Evolutionary conservation across 2,113 vertebrate species (phyloP).

Genomic region (Rousettus leschenaultii): DNA sequence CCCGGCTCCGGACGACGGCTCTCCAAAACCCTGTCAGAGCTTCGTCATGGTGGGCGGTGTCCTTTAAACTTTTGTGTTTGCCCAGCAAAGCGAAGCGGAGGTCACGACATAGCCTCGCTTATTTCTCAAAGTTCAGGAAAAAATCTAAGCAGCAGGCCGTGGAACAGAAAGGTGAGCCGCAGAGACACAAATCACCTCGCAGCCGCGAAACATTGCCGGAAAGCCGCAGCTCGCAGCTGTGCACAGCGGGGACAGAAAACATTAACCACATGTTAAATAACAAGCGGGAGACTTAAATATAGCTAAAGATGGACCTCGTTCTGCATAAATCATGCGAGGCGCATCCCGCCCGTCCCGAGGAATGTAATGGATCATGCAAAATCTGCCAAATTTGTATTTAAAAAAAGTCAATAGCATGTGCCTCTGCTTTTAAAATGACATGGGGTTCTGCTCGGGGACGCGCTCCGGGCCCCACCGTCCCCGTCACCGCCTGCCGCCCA

Average conservation of each 20-base stretch:
- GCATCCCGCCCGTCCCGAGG: constrained; percentile 81
- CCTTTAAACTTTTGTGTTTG: constrained; percentile 66
- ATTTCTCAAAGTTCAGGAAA: constrained; percentile 85
- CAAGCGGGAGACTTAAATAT: constrained; percentile 86
- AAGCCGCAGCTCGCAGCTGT: constrained; percentile 87
- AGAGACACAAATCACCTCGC: constrained; percentile 85
- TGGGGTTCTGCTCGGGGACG: constrained; percentile 33
- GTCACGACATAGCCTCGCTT: constrained; percentile 85
- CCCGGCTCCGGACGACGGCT: constrained; percentile 11
- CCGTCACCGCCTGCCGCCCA: neutral
- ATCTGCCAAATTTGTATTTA: constrained; percentile 83
- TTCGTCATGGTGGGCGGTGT: constrained; percentile 36
- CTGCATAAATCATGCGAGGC: constrained; percentile 86
- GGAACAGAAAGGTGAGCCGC: constrained; percentile 83
- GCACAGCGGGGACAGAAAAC: constrained; percentile 85
- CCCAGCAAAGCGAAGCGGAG: constrained; percentile 89
- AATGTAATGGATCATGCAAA: constrained; percentile 82
- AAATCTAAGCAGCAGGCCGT: constrained; percentile 84
- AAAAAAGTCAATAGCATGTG: constrained; percentile 77
- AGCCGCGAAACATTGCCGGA: constrained; percentile 86
- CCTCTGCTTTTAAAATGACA: constrained; percentile 69
- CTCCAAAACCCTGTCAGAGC: constrained; percentile 32
- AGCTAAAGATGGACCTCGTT: constrained; percentile 86
- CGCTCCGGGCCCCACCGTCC: too few relatives aligned
- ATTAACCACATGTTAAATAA: constrained; percentile 89